Conservation (phyloP, 1,140 invertebrate genomes). For the Samia ricini region DNA sequence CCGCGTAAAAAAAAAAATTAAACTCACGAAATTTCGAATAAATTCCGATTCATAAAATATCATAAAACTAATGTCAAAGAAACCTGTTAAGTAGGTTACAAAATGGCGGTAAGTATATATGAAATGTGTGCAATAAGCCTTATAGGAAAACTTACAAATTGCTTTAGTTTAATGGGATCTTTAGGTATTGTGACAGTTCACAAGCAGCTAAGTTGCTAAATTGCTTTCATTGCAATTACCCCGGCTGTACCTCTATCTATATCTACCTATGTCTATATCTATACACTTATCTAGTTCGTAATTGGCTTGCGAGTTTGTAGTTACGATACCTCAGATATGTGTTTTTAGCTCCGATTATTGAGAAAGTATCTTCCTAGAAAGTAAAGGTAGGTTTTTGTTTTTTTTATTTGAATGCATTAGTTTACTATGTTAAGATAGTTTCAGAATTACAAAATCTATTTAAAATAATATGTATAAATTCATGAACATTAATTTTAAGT, state of each 20-base stretch:
- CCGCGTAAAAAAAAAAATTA: too few species aligned
- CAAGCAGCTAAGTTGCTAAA: slow-evolving; percentile 40
- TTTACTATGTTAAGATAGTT: too few species aligned
- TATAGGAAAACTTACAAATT: slow-evolving; percentile 65
- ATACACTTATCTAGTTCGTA: background rate
- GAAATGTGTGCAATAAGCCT: slow-evolving; percentile 39
- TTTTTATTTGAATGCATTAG: too few species aligned
- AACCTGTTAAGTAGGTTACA: background rate
- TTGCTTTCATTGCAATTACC: slow-evolving; percentile 39
- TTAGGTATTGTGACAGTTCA: slow-evolving; percentile 56
- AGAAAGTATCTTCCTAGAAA: background rate
- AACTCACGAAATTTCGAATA: too few species aligned
- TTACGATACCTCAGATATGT: background rate
- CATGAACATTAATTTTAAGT: too few species aligned
- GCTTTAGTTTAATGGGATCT: slow-evolving; percentile 62
- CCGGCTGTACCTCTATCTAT: slow-evolving; percentile 1
- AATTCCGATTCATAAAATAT: too few species aligned
- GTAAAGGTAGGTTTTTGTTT: too few species aligned
- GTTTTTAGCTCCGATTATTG: background rate
- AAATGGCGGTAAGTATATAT: background rate
- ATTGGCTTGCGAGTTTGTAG: background rate
- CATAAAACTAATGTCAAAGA: too few species aligned
- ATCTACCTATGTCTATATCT: background rate
- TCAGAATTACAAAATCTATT: too few species aligned
- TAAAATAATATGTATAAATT: too few species aligned